phyloP scores from a whole-genome alignment of 2,888 invertebrate species.

The Salticus scenicus region DNA sequence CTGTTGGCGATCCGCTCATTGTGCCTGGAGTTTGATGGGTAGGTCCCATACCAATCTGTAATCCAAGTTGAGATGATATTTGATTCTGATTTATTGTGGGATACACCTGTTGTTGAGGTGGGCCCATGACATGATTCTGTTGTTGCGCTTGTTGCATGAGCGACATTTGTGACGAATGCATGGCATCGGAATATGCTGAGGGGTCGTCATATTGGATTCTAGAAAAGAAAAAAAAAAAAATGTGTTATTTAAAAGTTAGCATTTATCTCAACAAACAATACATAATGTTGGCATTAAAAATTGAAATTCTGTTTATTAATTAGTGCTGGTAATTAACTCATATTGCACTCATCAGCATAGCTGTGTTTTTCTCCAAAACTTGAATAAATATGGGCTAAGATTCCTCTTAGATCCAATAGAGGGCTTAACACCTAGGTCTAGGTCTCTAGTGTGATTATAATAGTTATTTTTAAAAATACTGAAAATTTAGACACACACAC shows the following conservation, averaged over 20 bases:
- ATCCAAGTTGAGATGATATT: slow-evolving; percentile 72
- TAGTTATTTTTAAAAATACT: no score
- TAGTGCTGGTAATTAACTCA: no score
- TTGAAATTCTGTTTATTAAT: no score
- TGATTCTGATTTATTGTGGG: slow-evolving; percentile 73
- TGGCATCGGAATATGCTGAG: slow-evolving; percentile 25
- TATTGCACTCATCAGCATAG: no score
- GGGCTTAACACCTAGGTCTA: no score
- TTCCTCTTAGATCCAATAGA: no score
- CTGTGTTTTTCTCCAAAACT: no score
- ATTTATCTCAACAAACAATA: no score
- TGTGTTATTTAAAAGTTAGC: not conserved
- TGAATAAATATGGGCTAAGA: no score
- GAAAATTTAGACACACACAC: no score
- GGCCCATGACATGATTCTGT: slow-evolving; percentile 48
- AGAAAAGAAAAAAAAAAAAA: slow-evolving; percentile 6
- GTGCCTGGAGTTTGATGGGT: slow-evolving; percentile 27
- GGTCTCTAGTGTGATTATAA: no score
- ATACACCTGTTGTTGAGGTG: slow-evolving; percentile 54
- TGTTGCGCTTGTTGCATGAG: slow-evolving; percentile 78
- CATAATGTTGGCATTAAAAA: no score
- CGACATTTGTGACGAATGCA: slow-evolving; percentile 31
- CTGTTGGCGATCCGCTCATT: slow-evolving; percentile 71
- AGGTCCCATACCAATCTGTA: slow-evolving; percentile 71
- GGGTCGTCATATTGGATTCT: slow-evolving; percentile 62